Evolutionary conservation across 2,113 vertebrate genomes (phyloP).

Genomic region (Pungitius pungitius): DNA sequence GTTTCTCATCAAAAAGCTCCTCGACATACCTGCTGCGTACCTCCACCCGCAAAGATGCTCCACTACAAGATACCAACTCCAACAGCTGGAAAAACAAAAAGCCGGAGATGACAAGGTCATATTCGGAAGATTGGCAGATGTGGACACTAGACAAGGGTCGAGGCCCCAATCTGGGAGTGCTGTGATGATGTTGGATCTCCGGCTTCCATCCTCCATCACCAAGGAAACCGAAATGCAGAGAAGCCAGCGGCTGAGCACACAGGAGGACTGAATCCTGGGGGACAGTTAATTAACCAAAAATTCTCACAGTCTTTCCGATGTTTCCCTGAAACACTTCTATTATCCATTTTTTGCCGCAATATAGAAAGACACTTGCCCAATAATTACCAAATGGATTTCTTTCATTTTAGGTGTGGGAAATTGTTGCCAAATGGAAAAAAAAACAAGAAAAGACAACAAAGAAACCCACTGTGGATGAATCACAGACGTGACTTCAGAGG

Average conservation of each 20-base stretch:
- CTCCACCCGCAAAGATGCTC: background rate
- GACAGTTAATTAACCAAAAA: constrained; percentile 24
- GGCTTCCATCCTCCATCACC: constrained; percentile 16
- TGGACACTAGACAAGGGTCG: background rate
- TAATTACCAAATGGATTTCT: background rate
- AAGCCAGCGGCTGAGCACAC: background rate
- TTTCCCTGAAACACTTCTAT: background rate
- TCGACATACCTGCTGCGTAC: background rate
- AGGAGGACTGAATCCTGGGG: background rate
- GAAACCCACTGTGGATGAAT: constrained; percentile 31
- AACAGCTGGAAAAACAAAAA: background rate
- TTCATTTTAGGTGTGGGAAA: background rate
- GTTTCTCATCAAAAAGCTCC: background rate
- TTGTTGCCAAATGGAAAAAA: background rate
- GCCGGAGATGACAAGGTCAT: background rate
- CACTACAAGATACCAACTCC: background rate
- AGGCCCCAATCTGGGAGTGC: background rate
- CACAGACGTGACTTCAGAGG: constrained; percentile 28
- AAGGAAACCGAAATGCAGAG: constrained; percentile 29
- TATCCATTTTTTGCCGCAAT: background rate
- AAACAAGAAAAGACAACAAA: constrained; percentile 16
- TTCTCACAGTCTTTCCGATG: background rate
- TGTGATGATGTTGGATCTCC: constrained; percentile 1
- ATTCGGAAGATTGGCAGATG: background rate
- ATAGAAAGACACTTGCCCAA: background rate